Percentiles rank a stretch among this genome's conserved stretches.
Evolutionary conservation across 2,113 vertebrate species (phyloP).

Genomic region (Brachionichthys hirsutus): DNA sequence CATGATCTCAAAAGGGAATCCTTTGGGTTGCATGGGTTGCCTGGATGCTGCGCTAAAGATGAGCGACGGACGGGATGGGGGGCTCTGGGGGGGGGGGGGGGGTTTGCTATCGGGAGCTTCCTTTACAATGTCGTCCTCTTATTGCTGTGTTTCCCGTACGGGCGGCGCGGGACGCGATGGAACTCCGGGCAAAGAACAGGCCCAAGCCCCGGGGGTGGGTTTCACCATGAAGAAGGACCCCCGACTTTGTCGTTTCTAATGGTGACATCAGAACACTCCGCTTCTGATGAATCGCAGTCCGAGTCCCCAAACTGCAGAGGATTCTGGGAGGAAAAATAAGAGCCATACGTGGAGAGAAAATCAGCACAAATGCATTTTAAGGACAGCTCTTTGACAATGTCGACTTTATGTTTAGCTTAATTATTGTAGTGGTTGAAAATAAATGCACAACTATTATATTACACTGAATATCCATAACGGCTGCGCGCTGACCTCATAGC

Average conservation of each 20-base stretch:
- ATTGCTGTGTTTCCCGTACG: constrained; percentile 69
- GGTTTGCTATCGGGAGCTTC: constrained; percentile 52
- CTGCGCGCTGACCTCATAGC: constrained; percentile 84
- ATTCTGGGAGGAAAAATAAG: constrained; percentile 80
- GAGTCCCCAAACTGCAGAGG: constrained; percentile 90
- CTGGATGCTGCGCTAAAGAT: constrained; percentile 80
- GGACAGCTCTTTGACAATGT: too few relatives aligned
- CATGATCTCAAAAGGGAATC: constrained; percentile 90
- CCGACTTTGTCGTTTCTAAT: constrained; percentile 92
- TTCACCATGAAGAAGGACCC: constrained; percentile 93
- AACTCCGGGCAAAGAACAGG: constrained; percentile 58
- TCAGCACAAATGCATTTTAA: background rate
- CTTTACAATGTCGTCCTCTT: constrained; percentile 57
- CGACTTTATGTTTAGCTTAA: too few relatives aligned
- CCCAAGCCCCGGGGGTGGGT: constrained; percentile 7
- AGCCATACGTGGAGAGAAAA: background rate
- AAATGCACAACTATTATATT: too few relatives aligned
- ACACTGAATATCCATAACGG: too few relatives aligned
- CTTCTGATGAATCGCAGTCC: constrained; percentile 94
- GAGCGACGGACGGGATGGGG: constrained; percentile 10
- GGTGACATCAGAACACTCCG: constrained; percentile 94
- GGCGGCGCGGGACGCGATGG: constrained; percentile 44
- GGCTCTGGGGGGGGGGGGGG: constrained; percentile 41
- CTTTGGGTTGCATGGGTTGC: constrained; percentile 90
- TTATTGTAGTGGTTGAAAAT: too few relatives aligned